phyloP scores from a whole-genome alignment of 2,113 vertebrate species.

The Lasiurus cinereus region DNA sequence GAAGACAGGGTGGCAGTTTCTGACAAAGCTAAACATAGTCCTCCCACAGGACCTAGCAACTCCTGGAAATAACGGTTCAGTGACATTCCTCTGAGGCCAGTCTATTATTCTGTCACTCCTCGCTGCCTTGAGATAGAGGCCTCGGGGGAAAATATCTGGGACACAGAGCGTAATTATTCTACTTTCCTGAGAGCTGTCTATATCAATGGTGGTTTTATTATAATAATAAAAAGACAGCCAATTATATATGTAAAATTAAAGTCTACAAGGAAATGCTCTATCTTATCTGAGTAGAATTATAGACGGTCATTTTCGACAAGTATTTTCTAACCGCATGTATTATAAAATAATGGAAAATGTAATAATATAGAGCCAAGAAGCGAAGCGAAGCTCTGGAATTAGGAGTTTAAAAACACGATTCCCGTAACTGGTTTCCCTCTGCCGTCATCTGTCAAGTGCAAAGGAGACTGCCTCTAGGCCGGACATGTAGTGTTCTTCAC shows the following conservation, averaged over 20 bases:
- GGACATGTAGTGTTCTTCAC: not conserved
- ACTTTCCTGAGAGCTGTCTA: not conserved
- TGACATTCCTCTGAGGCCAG: not conserved
- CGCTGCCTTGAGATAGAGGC: not conserved
- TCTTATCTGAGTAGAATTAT: not conserved
- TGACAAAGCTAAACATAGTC: not conserved
- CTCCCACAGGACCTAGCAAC: not conserved
- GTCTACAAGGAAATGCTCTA: not conserved
- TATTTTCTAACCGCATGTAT: not conserved
- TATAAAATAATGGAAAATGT: not conserved
- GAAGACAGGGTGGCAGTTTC: not conserved
- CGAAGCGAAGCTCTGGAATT: not conserved
- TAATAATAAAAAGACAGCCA: constrained; percentile 1
- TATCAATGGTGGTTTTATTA: not conserved
- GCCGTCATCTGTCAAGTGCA: not conserved
- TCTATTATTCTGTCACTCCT: not conserved
- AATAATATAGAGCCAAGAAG: not conserved
- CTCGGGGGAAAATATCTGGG: not conserved
- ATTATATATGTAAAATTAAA: not conserved
- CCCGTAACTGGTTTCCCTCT: not conserved
- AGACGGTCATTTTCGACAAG: constrained; percentile 34
- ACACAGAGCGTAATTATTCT: not conserved
- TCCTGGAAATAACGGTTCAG: not conserved
- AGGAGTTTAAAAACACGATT: not conserved
- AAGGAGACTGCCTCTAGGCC: not conserved